A percentile compares a stretch with the other conserved stretches of the same genome.
Evolutionary conservation across 2,113 vertebrate species (phyloP).

Genomic region (Ivindomyrus marchei): DNA sequence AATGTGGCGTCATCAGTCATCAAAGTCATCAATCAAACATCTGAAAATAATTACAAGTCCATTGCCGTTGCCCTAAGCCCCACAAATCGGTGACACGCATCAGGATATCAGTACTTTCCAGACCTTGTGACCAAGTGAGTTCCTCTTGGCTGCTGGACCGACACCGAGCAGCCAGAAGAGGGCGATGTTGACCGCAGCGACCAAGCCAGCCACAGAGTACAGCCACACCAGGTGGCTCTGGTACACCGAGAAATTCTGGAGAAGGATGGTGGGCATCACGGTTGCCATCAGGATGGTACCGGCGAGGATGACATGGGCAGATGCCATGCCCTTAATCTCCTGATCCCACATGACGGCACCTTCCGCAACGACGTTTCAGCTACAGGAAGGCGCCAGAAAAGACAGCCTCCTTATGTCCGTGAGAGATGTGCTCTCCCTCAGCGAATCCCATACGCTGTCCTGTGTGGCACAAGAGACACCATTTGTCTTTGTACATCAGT

Average conservation of each 20-base stretch:
- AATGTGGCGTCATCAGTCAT: background rate
- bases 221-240: slow-evolving; percentile 80
- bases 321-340: slow-evolving; percentile 72
- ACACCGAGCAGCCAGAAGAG: slow-evolving; percentile 74
- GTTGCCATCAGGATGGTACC: slow-evolving; percentile 64
- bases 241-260: slow-evolving; percentile 75
- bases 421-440: background rate
- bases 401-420: background rate
- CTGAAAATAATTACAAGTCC: background rate
- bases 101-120: slow-evolving; percentile 19
- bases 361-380: background rate
- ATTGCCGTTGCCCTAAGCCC: background rate
- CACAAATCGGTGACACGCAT: background rate
- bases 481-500: background rate
- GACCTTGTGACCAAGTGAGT: slow-evolving; percentile 79
- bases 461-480: background rate
- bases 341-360: slow-evolving; percentile 65
- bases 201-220: slow-evolving; percentile 65
- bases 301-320: slow-evolving; percentile 69
- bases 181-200: slow-evolving; percentile 62
- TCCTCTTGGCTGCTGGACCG: slow-evolving; percentile 70
- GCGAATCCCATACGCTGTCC: background rate
- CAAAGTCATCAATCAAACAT: background rate
- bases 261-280: slow-evolving; percentile 57
- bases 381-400: background rate